A percentile compares a stretch with the other conserved stretches of the same genome.
These are phyloP conservation scores for Dromococcyx pavoninus DNA, from an alignment of 2,797 vertebrate species.

Conservation along the genomic window DNA sequence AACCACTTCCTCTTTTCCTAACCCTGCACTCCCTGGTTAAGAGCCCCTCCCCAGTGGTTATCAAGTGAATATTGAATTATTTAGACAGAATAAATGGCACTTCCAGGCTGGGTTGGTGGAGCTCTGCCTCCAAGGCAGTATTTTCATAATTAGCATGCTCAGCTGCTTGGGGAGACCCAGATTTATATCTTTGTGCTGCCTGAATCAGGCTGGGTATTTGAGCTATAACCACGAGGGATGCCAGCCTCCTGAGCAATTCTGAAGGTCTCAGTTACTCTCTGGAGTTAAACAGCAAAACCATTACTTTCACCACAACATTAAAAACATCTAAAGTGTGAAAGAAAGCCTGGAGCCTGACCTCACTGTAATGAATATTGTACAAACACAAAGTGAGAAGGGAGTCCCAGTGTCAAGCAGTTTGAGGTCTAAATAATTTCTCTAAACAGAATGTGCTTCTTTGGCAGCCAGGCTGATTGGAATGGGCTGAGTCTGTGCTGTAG, in stretches of 20 bases:
- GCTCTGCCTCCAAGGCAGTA: neutral
- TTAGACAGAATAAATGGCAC: neutral
- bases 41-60: too few relatives aligned
- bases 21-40: too few relatives aligned
- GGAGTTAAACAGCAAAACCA: neutral
- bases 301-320: neutral
- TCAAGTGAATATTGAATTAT: neutral
- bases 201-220: neutral
- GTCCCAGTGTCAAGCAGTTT: neutral
- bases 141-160: neutral
- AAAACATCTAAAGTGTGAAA: fast-evolving
- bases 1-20: too few relatives aligned
- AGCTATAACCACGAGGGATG: neutral
- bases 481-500: neutral
- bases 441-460: neutral
- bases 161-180: neutral
- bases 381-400: fast-evolving
- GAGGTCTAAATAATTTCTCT: neutral
- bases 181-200: neutral
- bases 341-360: neutral
- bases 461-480: fast-evolving
- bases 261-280: neutral
- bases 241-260: neutral
- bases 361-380: fast-evolving
- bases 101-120: neutral